Evolutionary conservation across 2,113 vertebrate genomes (phyloP).

Genomic region (Melanerpes aurifrons): DNA sequence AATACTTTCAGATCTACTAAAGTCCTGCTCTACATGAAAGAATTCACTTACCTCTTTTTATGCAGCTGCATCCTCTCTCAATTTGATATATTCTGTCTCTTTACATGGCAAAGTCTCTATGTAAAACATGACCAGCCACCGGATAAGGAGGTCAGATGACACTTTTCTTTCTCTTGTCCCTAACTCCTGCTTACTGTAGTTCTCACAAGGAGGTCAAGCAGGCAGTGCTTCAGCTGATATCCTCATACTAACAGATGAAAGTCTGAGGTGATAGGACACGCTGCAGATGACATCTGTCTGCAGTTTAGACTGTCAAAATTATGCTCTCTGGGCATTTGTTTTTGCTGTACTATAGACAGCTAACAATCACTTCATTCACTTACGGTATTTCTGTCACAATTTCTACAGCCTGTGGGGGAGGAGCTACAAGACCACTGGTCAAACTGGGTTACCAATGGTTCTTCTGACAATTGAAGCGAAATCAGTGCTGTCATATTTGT

Average conservation of each 20-base stretch:
- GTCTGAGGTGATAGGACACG: background rate
- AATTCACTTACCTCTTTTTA: background rate
- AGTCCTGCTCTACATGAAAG: background rate
- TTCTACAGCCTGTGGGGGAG: rapidly evolving
- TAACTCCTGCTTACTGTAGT: rapidly evolving
- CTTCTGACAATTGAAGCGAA: background rate
- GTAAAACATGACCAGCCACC: background rate
- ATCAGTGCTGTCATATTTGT: background rate
- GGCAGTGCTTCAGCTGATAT: background rate
- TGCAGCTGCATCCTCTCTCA: background rate
- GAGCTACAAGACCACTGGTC: background rate
- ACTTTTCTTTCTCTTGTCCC: background rate
- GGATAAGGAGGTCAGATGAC: background rate
- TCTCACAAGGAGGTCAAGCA: background rate
- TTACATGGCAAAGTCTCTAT: background rate
- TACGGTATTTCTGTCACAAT: background rate
- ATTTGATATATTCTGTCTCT: background rate
- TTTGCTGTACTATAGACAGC: background rate
- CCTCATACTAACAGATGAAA: background rate
- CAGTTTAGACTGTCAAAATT: background rate
- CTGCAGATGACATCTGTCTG: background rate
- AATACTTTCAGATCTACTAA: background rate
- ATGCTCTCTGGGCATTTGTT: background rate
- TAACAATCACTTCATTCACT: background rate
- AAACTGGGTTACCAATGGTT: background rate